Evolutionary conservation across 2,888 invertebrate genomes (phyloP).

Genomic region (Chironomus tentans): DNA sequence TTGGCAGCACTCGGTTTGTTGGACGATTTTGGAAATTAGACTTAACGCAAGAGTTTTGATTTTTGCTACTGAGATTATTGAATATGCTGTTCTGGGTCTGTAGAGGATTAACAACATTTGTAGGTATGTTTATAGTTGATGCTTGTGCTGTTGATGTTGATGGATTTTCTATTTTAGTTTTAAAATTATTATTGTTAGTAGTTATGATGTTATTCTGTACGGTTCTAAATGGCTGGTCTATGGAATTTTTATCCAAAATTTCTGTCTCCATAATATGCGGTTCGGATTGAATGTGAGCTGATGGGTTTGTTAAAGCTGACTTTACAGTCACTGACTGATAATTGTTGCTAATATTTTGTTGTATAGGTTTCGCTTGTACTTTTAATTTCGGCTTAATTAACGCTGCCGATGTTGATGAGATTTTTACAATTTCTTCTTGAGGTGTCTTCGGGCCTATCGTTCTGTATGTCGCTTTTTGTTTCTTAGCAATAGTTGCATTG

Average conservation of each 20-base stretch:
- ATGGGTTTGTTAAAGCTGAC: not conserved
- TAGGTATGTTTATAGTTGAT: slow-evolving; percentile 40
- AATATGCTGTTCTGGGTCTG: slow-evolving; percentile 44
- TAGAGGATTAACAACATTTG: slow-evolving; percentile 62
- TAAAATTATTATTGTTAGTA: not conserved
- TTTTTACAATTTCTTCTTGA: slow-evolving; percentile 10
- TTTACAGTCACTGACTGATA: slow-evolving; percentile 28
- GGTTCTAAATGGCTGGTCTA: slow-evolving; percentile 20
- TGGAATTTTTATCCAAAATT: no score
- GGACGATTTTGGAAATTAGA: slow-evolving; percentile 46
- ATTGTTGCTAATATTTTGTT: slow-evolving; percentile 18
- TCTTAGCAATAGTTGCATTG: slow-evolving; percentile 9
- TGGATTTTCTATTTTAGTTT: slow-evolving; percentile 7
- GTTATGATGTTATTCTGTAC: slow-evolving; percentile 24
- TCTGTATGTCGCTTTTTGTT: slow-evolving; percentile 22
- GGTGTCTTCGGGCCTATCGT: slow-evolving; percentile 22
- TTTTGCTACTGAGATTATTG: slow-evolving; percentile 33
- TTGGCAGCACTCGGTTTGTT: slow-evolving; percentile 68
- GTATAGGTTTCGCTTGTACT: slow-evolving; percentile 34
- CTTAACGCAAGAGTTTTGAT: slow-evolving; percentile 33
- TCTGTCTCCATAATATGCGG: not conserved
- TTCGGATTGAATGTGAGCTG: slow-evolving; percentile 12
- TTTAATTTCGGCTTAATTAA: slow-evolving; percentile 33
- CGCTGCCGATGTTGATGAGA: slow-evolving; percentile 27
- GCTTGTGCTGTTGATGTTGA: slow-evolving; percentile 1